A percentile compares a stretch with the other conserved stretches of the same genome.
Conservation (phyloP, 2,888 invertebrate genomes). For the Lymantria monacha region DNA sequence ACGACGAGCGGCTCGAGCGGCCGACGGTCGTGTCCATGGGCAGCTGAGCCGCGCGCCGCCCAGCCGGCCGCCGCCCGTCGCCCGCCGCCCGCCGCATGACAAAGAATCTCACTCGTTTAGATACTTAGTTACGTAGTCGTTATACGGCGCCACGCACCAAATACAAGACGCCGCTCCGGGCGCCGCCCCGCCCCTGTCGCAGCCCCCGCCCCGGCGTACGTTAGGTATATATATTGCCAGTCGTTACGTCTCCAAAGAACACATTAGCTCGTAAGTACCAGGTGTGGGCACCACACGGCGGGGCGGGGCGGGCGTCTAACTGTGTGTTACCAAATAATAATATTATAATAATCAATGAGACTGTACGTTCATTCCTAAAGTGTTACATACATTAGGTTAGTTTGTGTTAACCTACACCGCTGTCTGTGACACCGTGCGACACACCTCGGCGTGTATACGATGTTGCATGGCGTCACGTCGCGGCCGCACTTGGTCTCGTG, state of each 20-base stretch:
- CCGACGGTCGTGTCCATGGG: constrained; percentile 79
- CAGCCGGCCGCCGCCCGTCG: constrained; percentile 1
- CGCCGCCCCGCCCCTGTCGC: not conserved
- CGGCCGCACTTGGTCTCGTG: not conserved
- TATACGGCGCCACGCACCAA: constrained; percentile 46
- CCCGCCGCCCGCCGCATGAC: constrained; percentile 18
- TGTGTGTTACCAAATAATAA: constrained; percentile 54
- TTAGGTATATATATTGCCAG: not conserved
- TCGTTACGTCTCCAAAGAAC: not conserved
- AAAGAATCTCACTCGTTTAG: constrained; percentile 66
- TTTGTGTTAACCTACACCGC: constrained; percentile 16
- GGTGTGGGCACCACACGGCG: not conserved
- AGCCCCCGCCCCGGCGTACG: not conserved
- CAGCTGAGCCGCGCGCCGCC: constrained; percentile 56
- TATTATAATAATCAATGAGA: constrained; percentile 47
- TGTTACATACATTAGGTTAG: constrained; percentile 42
- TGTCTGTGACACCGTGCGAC: too few relatives aligned
- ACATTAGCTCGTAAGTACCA: not conserved
- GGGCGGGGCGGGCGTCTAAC: constrained; percentile 8
- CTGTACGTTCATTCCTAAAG: constrained; percentile 52
- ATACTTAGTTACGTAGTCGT: constrained; percentile 31
- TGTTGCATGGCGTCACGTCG: not conserved
- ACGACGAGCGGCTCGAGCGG: constrained; percentile 65
- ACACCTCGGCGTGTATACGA: not conserved
- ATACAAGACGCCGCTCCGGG: constrained; percentile 26